These are phyloP conservation scores for Embidobia sp. DNA, from an alignment of 2,888 invertebrate genomes.

Conservation along the genomic window DNA sequence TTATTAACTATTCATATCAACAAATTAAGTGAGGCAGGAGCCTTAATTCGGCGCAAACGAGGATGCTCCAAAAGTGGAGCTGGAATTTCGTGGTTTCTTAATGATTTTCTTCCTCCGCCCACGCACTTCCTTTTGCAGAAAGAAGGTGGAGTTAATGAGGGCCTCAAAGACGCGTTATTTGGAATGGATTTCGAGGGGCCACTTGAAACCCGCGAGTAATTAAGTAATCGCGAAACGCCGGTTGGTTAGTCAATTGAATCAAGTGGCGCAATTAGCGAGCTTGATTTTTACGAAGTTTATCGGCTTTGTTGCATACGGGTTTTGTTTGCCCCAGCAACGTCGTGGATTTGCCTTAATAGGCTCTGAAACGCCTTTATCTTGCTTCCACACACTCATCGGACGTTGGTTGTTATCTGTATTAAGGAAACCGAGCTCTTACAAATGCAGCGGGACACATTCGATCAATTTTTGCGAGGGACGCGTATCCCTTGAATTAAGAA, in stretches of 20 bases:
- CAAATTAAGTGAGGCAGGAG: too few species aligned
- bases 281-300: too few species aligned
- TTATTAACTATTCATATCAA: neutral
- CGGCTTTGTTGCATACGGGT: too few species aligned
- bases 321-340: neutral
- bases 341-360: constrained; percentile 17
- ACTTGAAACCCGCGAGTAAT: constrained; percentile 4
- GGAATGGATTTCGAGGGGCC: neutral
- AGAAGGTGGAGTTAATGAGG: constrained; percentile 7
- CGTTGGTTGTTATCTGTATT: constrained; percentile 11
- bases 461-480: constrained; percentile 20
- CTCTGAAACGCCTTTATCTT: constrained; percentile 5
- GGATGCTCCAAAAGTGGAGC: neutral
- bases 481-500: constrained; percentile 20
- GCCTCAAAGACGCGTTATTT: constrained; percentile 9
- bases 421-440: constrained; percentile 24
- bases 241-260: constrained; percentile 3
- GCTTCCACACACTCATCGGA: constrained; percentile 9
- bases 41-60: neutral
- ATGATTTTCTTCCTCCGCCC: constrained; percentile 17
- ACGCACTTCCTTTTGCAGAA: constrained; percentile 5
- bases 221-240: neutral
- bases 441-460: constrained; percentile 22
- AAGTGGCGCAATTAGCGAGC: constrained; percentile 10
- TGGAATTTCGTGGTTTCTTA: constrained; percentile 30